phyloP scores from a whole-genome alignment of 2,797 vertebrate species.

The Pipistrellus pygmaeus region DNA sequence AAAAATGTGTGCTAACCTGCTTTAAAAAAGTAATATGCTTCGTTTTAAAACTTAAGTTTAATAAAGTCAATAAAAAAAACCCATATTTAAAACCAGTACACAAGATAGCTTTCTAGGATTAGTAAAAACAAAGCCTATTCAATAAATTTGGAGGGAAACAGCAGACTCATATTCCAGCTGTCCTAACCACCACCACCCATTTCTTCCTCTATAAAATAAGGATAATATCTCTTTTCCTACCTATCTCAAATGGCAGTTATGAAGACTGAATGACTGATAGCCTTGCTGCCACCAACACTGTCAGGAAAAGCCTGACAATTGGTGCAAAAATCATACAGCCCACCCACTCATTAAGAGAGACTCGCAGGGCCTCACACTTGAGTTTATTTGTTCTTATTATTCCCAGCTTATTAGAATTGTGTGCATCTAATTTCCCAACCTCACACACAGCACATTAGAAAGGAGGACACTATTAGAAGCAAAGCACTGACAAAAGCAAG shows the following conservation, averaged over 20 bases:
- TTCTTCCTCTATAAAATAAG: conserved; percentile 13
- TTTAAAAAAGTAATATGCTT: conserved; percentile 26
- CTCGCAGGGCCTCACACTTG: background rate
- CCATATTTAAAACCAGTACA: background rate
- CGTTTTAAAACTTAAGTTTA: conserved; percentile 39
- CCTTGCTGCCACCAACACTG: background rate
- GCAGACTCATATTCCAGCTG: background rate
- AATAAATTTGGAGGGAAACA: background rate
- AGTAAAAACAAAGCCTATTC: background rate
- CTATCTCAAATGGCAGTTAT: background rate
- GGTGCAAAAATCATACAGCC: background rate
- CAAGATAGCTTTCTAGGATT: background rate
- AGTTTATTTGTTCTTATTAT: conserved; percentile 21
- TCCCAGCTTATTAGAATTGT: background rate
- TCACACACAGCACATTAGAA: conserved; percentile 18
- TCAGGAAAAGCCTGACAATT: background rate
- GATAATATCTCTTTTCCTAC: background rate
- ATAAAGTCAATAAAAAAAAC: background rate
- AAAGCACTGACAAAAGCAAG: background rate
- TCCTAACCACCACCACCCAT: background rate
- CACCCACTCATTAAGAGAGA: background rate
- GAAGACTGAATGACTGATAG: background rate
- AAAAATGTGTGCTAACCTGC: background rate
- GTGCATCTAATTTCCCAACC: background rate
- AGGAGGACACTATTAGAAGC: background rate